A percentile compares a stretch with the other conserved stretches of the same genome.
Evolutionary conservation across 2,113 vertebrate genomes (phyloP).

Genomic region (Callionymus lyra): DNA sequence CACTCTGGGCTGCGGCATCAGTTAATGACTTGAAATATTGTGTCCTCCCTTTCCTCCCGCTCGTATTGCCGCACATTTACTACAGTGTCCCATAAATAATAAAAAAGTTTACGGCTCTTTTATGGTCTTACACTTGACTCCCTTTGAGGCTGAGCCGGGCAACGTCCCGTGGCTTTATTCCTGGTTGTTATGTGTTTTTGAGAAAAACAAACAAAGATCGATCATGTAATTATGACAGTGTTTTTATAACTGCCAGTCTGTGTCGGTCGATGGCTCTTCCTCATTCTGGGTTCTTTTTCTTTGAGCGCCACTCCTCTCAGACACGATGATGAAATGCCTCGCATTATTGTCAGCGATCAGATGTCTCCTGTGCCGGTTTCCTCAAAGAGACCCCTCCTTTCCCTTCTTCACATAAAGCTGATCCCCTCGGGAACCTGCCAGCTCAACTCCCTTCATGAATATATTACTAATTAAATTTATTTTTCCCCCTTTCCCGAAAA

Average conservation of each 20-base stretch:
- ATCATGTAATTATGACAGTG: constrained; percentile 13
- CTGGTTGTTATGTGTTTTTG: neutral
- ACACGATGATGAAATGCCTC: constrained; percentile 13
- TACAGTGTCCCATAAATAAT: too few relatives aligned
- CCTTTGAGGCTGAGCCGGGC: too few relatives aligned
- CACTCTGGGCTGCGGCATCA: too few relatives aligned
- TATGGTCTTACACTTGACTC: too few relatives aligned
- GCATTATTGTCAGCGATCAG: constrained; percentile 13
- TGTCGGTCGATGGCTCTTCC: constrained; percentile 10
- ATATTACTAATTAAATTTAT: constrained; percentile 8
- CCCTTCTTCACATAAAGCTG: neutral
- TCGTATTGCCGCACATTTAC: too few relatives aligned
- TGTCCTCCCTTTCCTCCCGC: too few relatives aligned
- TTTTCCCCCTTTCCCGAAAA: constrained; percentile 21
- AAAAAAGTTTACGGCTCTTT: too few relatives aligned
- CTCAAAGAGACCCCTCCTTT: neutral
- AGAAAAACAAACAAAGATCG: constrained; percentile 8
- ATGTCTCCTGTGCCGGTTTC: constrained; percentile 7
- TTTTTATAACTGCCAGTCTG: constrained; percentile 7
- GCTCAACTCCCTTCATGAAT: constrained; percentile 30
- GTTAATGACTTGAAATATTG: too few relatives aligned
- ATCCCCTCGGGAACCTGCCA: constrained; percentile 2
- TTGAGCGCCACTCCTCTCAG: neutral
- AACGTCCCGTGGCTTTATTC: too few relatives aligned
- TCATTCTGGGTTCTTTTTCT: constrained; percentile 7